Evolutionary conservation across 2,888 invertebrate genomes (phyloP).

Genomic region (Drosophila glabriapex): DNA sequence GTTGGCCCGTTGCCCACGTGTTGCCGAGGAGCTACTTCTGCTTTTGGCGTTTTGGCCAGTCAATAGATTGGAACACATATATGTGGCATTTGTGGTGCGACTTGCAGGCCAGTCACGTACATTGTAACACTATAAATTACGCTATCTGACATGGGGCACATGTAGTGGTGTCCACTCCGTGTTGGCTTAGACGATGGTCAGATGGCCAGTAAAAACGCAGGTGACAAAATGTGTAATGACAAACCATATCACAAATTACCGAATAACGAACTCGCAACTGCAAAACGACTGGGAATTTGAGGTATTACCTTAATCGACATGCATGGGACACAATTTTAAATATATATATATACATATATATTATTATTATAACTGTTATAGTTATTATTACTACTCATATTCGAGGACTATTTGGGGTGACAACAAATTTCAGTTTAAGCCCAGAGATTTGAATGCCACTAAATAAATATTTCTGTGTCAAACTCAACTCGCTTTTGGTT

Average conservation of each 20-base stretch:
- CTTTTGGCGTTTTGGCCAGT: conserved; percentile 35
- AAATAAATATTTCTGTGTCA: neutral
- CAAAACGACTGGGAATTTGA: neutral
- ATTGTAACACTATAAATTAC: conserved; percentile 70
- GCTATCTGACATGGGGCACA: conserved; percentile 42
- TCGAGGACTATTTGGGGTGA: neutral
- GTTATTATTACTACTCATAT: neutral
- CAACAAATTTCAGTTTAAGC: neutral
- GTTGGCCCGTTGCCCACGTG: conserved; percentile 62
- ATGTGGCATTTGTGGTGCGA: conserved; percentile 30
- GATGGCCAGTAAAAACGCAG: conserved; percentile 24
- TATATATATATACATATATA: neutral
- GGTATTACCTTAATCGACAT: neutral
- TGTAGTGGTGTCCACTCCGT: conserved; percentile 20
- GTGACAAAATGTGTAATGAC: conserved; percentile 48
- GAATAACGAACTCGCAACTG: conserved; percentile 12
- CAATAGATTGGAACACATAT: conserved; percentile 32
- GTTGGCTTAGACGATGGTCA: conserved; percentile 7
- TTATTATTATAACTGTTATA: neutral
- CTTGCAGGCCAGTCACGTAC: conserved; percentile 71
- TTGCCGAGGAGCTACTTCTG: conserved; percentile 26
- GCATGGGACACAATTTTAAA: neutral
- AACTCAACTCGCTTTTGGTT: neutral
- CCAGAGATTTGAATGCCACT: neutral
- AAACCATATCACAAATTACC: conserved; percentile 37